Base-by-base conservation (phyloP, 2,113 vertebrate genomes). In the Oenanthe melanoleuca region DNA sequence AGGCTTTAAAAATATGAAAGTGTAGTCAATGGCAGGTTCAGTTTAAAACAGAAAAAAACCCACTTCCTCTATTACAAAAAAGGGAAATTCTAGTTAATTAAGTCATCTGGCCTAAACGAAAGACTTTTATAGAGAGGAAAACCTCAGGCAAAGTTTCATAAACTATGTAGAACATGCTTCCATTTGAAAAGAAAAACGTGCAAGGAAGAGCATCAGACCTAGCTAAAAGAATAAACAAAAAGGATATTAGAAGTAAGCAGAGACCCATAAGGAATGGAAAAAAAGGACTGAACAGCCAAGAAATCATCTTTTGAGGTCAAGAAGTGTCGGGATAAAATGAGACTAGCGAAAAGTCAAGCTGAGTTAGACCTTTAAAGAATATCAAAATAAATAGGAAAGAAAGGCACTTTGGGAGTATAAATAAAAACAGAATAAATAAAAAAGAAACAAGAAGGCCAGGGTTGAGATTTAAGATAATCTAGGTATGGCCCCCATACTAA, bases 361-460 rank as follows among this genome's bases (percentile, higher is more conserved):
- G 31, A 94, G 66, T 57, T 92, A 93, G 67, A 83, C 42, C 47
- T 86, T 83, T 82, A 57, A 90, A 88, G 42, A 29, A 50, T 77
- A 86, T 90, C 60, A 94, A 95, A 96, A 95, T 69, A 90, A 96
- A 90, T 74, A 87, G 12, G 42, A 74, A 80, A 82, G 20, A 81
- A 57, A 88, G 16, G 9, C 23, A 50, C 28, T 83, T 86, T 25
- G 50, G 24, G 33, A 89, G 80, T 91, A 91, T 63, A 89, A 89
- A 95, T 72, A 57, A 91, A 92, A 91, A 23, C 24, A 69, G 11
- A 81, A 85, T 38, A 59, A 91, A 79, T 34, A 61, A 61, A 57
- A 42, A 70, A 38, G 16, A 56, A 75, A 52, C 6, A 80, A 8
- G 37, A 22, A 3, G 40, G 11, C 2, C 1, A 2, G 50, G 38